These are phyloP conservation scores for Sapayoa aenigma DNA, from an alignment of 2,113 vertebrate genomes.

Conservation along the genomic window DNA sequence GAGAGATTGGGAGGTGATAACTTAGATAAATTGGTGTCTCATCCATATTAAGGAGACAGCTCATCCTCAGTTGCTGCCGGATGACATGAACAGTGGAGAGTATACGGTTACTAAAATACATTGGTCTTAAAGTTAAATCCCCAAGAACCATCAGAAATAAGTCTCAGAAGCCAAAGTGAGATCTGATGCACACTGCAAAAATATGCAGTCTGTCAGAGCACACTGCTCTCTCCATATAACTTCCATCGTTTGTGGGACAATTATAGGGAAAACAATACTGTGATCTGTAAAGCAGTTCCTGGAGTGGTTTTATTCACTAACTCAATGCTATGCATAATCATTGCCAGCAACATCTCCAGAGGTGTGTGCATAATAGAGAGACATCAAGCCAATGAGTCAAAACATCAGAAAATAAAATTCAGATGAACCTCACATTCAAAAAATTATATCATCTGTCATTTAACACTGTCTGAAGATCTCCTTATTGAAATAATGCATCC, in stretches of 20 bases:
- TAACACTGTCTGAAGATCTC: conserved; percentile 52
- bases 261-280: conserved; percentile 60
- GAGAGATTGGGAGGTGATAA: conserved; percentile 60
- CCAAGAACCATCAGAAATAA: conserved; percentile 54
- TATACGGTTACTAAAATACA: conserved; percentile 57
- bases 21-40: conserved; percentile 64
- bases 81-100: conserved; percentile 23
- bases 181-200: conserved; percentile 37
- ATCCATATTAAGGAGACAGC: conserved; percentile 65
- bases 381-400: conserved; percentile 74
- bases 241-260: conserved; percentile 59
- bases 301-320: conserved; percentile 65
- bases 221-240: conserved; percentile 41
- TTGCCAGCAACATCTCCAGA: conserved; percentile 65
- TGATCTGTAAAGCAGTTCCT: conserved; percentile 65
- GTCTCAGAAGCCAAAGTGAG: conserved; percentile 38
- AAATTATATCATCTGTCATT: conserved; percentile 59
- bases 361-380: conserved; percentile 63
- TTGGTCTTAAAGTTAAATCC: conserved; percentile 67
- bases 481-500: conserved; percentile 50
- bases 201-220: conserved; percentile 54
- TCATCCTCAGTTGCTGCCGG: conserved; percentile 36
- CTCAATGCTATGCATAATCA: conserved; percentile 60
- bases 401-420: conserved; percentile 74
- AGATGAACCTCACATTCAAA: conserved; percentile 47